Base-by-base conservation (phyloP, 2,113 vertebrate species). In the Lophotis ruficrista region DNA sequence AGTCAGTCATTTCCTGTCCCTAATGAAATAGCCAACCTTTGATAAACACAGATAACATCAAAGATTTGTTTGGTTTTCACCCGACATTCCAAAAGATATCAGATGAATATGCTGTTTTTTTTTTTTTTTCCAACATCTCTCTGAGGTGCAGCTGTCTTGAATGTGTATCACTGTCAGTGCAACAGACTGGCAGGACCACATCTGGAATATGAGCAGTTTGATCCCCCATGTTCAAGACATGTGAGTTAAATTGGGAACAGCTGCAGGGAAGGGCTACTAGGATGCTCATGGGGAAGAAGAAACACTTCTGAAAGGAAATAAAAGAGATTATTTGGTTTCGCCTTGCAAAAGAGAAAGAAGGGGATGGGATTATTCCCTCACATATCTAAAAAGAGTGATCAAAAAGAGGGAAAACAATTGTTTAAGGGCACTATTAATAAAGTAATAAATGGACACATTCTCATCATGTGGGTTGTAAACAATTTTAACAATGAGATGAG, bases 11-110 rank as follows among this genome's bases (percentile, higher is more conserved):
- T 90, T 96, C 92, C 76, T 28, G 30, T 18, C 62, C 77, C 41
- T 84, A 71, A 64, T 0, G 0, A 80, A 96, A 95, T 9, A 83
- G 60, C 37, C 60, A 96, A 47, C 16, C 33, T 96, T 95, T 81
- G 51, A 89, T 75, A 92, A 96, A 81, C 75, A 93, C 10, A 95
- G 91, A 91, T 51, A 93, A 76, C 76, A 92, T 83, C 86, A 90
- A 95, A 92, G 76, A 81, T 89, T 25, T 92, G n/a, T 85, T 87
- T 87, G 57, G n/a, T 77, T 93, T 93, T 75, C 38, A 83, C 58
- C 31, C 4, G 2, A 56, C 85, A 71, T 94, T 92, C 83, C 79
- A 85, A 69, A 90, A 88, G n/a, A 58, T 45, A 91, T 54, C 79
- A 88, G 79, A 93, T 77, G 9, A 88, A 90, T 37, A 38, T 20